Base-by-base conservation (phyloP, 2,113 vertebrate genomes). In the Microcebus jonahi region DNA sequence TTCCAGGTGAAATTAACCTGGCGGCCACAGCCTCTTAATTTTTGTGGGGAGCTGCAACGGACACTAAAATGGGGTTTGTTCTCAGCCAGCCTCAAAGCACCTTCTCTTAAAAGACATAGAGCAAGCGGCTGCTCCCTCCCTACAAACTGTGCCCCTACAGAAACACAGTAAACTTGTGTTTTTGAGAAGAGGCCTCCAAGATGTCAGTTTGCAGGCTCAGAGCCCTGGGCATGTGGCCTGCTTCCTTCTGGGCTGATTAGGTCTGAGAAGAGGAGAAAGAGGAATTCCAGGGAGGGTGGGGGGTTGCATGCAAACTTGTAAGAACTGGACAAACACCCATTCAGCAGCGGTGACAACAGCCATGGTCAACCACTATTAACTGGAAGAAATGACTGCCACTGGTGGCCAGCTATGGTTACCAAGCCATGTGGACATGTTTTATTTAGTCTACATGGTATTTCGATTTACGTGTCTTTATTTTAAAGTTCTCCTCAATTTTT, bases 21-120 rank as follows among this genome's bases (percentile, higher is more conserved):
- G 15, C n/a, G 25, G 57, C 50, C 6, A 6, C 36, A 88, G 87
- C 25, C 36, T 83, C 90, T 98, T 97, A 75, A 95, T 98, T 96
- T 97, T 97, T 96, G 75, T 65, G 90, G 97, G 71, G 20, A 90
- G 95, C 91, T 80, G 71, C 48, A 31, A 55, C 91, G 71, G 70
- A 93, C 82, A 48, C 1, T 1, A 73, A 92, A 27, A 59, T 55
- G 93, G 63, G 91, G 48, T 87, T 95, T 34, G 36, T 84, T 97
- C 48, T 97, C 94, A 80, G 50, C 73, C 82, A 8, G 53, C 50
- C 55, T 84, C 29, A 94, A 94, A 91, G 59, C 76, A 65, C 45
- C 80, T 92, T 45, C 75, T 95, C 87, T 91, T 86, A 45, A 48
- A 73, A 89, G 76, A 86, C 59, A 50, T 3, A 27, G 1, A 83